Base-by-base conservation (phyloP, 1,140 invertebrate species). In the Ostrea denselamellosa region DNA sequence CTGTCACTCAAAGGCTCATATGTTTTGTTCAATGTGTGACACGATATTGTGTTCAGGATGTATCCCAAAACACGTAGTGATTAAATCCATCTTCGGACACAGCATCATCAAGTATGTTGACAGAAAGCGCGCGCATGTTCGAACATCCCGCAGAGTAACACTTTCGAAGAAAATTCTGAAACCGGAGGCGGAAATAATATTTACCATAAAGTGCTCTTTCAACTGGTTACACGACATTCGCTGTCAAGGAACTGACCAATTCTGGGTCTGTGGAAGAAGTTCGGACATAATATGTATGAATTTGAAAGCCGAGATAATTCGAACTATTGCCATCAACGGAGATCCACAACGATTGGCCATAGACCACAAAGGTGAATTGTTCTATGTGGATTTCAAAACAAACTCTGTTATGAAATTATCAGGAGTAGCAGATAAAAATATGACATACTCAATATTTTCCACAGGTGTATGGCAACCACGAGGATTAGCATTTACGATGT, bases 11-110 rank as follows among this genome's bases (percentile, higher is more conserved):
- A n/a, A 62, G 7, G 56, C 56, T 62, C 56, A 62, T 62, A 62
- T 62, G 56, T 62, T 19, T n/a, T 62, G 56, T 62, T 62, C 56
- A 62, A 62, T 62, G 56, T 62, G 56, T 62, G 56, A 62, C 17
- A 62, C 17, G 7, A 62, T 62, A 62, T n/a, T 62, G 5, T 62
- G 56, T n/a, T 19, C 56, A 62, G 56, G 19, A 62, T 62, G 56
- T 19, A 62, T 62, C 19, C 5, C 56, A 19, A 62, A 62, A 19
- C 56, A 62, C 17, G n/a, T 62, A 62, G 56, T 62, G 56, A 62
- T 62, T 5, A 62, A 62, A 62, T 62, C 56, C 56, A 14, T 62
- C 56, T 62, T 62, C 56, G 56, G 56, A 17, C 56, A 62, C 17
- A 62, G 56, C 56, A 62, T 62, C 56, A 62, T 62, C 56, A 62